Evolutionary conservation across 2,797 vertebrate species (phyloP).

Genomic region (Brachymystax lenok): DNA sequence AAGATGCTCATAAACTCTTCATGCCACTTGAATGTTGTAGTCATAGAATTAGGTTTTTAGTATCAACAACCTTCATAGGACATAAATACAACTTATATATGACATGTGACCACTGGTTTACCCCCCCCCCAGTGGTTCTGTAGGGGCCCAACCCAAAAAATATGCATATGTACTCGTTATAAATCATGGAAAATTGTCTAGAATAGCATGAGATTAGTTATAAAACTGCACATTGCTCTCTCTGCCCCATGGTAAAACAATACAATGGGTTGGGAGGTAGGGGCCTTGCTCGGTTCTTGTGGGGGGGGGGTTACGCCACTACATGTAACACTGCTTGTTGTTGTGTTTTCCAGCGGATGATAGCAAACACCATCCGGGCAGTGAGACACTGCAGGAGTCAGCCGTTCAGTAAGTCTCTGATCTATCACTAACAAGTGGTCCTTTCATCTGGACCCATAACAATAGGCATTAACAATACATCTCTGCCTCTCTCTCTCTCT

Average conservation of each 20-base stretch:
- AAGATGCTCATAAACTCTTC: neutral
- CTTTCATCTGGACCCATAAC: neutral
- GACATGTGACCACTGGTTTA: neutral
- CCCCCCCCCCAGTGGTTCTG: too few species aligned
- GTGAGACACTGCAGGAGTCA: slow-evolving; percentile 94
- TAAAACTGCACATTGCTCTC: too few species aligned
- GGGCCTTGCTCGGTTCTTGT: too few species aligned
- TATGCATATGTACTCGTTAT: too few species aligned
- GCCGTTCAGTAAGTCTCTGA: slow-evolving; percentile 88
- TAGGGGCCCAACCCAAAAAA: too few species aligned
- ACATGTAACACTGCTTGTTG: slow-evolving; percentile 7
- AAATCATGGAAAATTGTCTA: too few species aligned
- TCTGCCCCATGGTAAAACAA: too few species aligned
- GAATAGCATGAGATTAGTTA: too few species aligned
- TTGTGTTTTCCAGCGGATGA: slow-evolving; percentile 84
- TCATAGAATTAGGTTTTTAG: neutral
- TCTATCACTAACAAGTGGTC: neutral
- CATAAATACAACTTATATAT: neutral
- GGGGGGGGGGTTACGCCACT: too few species aligned
- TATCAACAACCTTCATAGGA: neutral
- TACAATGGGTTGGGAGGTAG: too few species aligned
- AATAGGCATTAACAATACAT: neutral
- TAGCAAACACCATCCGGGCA: slow-evolving; percentile 92
- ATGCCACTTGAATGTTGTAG: neutral
- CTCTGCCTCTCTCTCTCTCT: neutral